These are phyloP conservation scores for Menidia menidia DNA, from an alignment of 2,797 vertebrate genomes.

Conservation along the genomic window DNA sequence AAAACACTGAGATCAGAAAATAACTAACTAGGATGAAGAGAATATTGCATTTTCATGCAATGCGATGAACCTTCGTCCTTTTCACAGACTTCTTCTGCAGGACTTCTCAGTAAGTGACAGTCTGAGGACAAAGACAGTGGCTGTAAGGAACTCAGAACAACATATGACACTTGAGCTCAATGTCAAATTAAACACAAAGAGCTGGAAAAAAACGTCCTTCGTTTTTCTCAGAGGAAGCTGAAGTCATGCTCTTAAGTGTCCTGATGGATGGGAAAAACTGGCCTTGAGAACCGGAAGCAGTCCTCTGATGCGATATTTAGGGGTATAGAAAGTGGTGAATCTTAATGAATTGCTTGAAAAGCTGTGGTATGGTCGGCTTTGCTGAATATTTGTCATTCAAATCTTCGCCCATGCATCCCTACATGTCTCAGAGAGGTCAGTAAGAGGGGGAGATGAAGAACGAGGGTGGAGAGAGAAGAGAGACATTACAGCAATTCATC, in stretches of 20 bases:
- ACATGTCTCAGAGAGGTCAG: conserved; percentile 56
- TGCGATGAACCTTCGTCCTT: background rate
- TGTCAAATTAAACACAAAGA: background rate
- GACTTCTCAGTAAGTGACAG: too few species aligned
- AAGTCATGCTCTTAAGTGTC: conserved; percentile 32
- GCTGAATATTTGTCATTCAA: conserved; percentile 51
- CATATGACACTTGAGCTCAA: background rate
- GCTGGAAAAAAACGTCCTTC: background rate
- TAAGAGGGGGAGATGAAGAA: conserved; percentile 46
- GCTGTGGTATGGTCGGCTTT: conserved; percentile 21
- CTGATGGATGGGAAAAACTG: conserved; percentile 42
- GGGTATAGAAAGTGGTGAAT: conserved; percentile 25
- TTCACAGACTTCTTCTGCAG: too few species aligned
- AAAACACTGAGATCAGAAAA: background rate
- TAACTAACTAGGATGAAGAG: background rate
- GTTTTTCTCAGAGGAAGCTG: conserved; percentile 25
- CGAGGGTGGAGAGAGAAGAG: background rate
- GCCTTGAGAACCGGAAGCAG: background rate
- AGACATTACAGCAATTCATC: conserved; percentile 53
- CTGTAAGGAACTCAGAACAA: too few species aligned
- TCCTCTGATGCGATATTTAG: background rate
- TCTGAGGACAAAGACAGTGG: too few species aligned
- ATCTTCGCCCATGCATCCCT: conserved; percentile 69
- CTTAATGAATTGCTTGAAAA: conserved; percentile 33
- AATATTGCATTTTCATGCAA: background rate